These are phyloP conservation scores for Limnephilus auricula DNA, from an alignment of 2,888 invertebrate species.

Conservation along the genomic window DNA sequence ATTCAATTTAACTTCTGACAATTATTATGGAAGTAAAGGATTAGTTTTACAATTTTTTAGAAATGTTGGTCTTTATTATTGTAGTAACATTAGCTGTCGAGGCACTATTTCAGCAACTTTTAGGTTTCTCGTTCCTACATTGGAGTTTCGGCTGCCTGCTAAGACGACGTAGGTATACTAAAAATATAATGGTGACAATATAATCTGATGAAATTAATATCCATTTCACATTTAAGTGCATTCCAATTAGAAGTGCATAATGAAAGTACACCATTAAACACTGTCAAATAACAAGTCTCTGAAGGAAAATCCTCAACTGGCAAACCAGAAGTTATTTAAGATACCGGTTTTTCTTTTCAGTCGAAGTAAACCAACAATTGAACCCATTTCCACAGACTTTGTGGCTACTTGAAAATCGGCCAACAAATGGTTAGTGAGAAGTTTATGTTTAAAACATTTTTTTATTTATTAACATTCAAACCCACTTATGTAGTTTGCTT, in stretches of 20 bases:
- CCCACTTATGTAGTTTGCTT: too few species aligned
- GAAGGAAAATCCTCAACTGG: background rate
- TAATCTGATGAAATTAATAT: background rate
- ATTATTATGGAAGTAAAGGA: background rate
- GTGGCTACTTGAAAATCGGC: background rate
- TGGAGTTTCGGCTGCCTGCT: background rate
- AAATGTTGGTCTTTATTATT: background rate
- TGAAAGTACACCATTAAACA: too few species aligned
- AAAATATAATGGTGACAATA: background rate
- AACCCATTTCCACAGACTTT: background rate
- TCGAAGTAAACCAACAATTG: background rate
- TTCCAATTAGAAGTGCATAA: background rate
- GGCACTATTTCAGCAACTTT: background rate
- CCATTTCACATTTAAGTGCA: background rate
- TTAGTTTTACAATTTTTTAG: background rate
- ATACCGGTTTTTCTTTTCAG: background rate
- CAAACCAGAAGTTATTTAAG: background rate
- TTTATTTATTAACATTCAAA: too few species aligned
- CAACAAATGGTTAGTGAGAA: background rate
- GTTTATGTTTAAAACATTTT: background rate
- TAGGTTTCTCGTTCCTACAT: background rate
- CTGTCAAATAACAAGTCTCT: background rate
- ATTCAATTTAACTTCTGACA: background rate
- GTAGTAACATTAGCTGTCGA: background rate
- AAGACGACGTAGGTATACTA: background rate